Evolutionary conservation across 2,113 vertebrate species (phyloP).

Genomic region (Chaenogobius annularis): DNA sequence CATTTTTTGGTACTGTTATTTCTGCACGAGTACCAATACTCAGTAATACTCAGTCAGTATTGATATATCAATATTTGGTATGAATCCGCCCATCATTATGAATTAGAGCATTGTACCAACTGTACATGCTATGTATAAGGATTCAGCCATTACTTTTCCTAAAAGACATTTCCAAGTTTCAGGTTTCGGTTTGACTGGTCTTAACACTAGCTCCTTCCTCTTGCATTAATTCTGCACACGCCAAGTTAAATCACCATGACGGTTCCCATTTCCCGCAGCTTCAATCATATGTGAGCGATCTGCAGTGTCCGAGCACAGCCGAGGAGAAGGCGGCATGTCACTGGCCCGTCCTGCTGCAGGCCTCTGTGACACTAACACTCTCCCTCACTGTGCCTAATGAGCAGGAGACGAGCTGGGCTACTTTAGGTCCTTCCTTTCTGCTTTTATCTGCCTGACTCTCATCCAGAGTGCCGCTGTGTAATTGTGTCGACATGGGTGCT

Average conservation of each 20-base stretch:
- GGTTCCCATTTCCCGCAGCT: constrained; percentile 60
- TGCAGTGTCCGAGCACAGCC: constrained; percentile 36
- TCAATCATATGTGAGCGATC: constrained; percentile 61
- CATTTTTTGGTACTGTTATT: too few relatives aligned
- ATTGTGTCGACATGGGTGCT: constrained; percentile 13
- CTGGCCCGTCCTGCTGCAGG: constrained; percentile 22
- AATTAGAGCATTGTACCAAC: background rate
- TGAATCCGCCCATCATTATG: too few relatives aligned
- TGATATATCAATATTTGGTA: too few relatives aligned
- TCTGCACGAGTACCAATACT: too few relatives aligned
- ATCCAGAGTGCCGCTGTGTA: constrained; percentile 27
- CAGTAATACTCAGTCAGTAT: too few relatives aligned
- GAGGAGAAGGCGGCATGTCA: constrained; percentile 9
- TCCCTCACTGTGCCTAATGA: constrained; percentile 63
- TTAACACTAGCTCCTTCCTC: background rate
- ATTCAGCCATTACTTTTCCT: background rate
- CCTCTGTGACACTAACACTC: constrained; percentile 56
- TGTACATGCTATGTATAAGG: background rate
- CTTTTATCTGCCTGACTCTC: constrained; percentile 38
- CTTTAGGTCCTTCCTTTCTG: constrained; percentile 32
- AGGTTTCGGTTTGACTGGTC: background rate
- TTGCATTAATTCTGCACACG: constrained; percentile 48
- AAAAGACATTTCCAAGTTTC: constrained; percentile 1
- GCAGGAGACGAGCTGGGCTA: constrained; percentile 43
- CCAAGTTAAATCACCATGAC: constrained; percentile 64